Percentiles rank a stretch among this genome's conserved stretches.
Evolutionary conservation across 2,113 vertebrate species (phyloP).

Genomic region (Empidonax traillii): DNA sequence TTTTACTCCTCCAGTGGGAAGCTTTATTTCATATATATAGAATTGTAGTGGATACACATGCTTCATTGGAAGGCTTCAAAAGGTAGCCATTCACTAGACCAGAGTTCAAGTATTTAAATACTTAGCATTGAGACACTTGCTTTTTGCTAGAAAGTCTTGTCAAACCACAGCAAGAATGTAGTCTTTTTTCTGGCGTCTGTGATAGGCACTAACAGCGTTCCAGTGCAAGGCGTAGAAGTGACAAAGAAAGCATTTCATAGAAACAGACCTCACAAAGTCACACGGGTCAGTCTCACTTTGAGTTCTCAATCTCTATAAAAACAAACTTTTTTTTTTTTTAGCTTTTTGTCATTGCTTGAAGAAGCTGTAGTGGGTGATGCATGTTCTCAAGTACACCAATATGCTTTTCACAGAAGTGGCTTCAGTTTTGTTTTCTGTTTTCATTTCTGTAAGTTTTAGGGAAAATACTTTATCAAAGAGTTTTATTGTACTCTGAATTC

Average conservation of each 20-base stretch:
- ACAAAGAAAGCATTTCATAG: neutral
- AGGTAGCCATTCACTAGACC: neutral
- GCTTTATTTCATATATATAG: neutral
- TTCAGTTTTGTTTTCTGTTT: neutral
- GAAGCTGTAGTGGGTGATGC: neutral
- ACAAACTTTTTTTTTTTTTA: neutral
- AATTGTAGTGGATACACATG: neutral
- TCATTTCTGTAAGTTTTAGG: neutral
- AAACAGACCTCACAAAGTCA: neutral
- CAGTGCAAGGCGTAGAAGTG: neutral
- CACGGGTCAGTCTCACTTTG: neutral
- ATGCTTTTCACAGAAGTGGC: neutral
- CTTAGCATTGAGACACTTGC: neutral
- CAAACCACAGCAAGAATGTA: neutral
- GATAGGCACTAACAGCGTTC: neutral
- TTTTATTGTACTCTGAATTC: neutral
- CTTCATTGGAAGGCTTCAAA: neutral
- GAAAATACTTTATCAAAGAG: neutral
- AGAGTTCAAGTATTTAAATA: neutral
- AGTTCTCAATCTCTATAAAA: neutral
- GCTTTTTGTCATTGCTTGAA: neutral
- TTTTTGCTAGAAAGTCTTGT: neutral
- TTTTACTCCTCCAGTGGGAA: neutral
- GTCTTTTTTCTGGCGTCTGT: neutral
- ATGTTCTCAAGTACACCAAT: neutral